These are phyloP conservation scores for Hirundichthys speculiger DNA, from an alignment of 2,113 vertebrate species.

Conservation along the genomic window DNA sequence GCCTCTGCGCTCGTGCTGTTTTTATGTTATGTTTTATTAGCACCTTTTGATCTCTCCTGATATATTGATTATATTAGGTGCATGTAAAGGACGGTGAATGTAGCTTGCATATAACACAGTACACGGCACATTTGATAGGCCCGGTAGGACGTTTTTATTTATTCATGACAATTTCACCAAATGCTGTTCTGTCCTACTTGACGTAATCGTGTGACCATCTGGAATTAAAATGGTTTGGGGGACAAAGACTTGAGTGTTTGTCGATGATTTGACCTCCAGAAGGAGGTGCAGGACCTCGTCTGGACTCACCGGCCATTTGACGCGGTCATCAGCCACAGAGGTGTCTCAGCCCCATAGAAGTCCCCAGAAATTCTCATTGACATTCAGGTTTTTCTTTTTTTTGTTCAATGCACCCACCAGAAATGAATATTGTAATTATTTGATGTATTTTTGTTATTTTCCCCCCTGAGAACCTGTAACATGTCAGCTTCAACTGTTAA, in stretches of 20 bases:
- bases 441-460: no score
- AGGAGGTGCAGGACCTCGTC: no score
- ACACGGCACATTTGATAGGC: slow-evolving; percentile 62
- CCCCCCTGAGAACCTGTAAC: no score
- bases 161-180: slow-evolving; percentile 73
- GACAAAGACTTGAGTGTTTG: slow-evolving; percentile 3
- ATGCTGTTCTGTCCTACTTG: slow-evolving; percentile 69
- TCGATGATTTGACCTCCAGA: neutral
- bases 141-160: slow-evolving; percentile 78
- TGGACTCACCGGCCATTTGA: no score
- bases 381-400: no score
- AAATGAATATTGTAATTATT: no score
- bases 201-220: slow-evolving; percentile 63
- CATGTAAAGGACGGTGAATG: slow-evolving; percentile 75
- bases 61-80: slow-evolving; percentile 50
- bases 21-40: slow-evolving; percentile 68
- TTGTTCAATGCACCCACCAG: no score
- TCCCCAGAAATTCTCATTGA: no score
- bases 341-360: no score
- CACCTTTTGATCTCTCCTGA: slow-evolving; percentile 70
- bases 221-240: slow-evolving; percentile 68
- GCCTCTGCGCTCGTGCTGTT: slow-evolving; percentile 67
- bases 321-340: no score
- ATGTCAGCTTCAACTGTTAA: no score
- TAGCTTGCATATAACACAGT: slow-evolving; percentile 70